Percentiles rank a stretch among this genome's conserved stretches.
phyloP scores from a whole-genome alignment of 2,113 vertebrate species.

The Mugil cephalus region DNA sequence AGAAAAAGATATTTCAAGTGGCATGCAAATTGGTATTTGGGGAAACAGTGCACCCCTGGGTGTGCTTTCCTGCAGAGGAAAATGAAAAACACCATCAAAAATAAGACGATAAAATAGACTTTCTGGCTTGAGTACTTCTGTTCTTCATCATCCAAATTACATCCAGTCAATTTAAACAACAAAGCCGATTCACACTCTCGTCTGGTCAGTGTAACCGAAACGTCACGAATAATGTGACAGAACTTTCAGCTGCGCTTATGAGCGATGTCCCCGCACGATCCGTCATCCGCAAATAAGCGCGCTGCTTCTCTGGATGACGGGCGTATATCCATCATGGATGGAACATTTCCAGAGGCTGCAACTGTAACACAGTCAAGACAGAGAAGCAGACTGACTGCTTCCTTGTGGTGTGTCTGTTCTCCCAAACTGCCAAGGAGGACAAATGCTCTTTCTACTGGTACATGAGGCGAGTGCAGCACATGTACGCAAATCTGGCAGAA shows the following conservation, averaged over 20 bases:
- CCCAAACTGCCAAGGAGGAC: constrained; percentile 58
- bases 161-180: constrained; percentile 23
- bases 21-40: constrained; percentile 30
- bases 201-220: constrained; percentile 8
- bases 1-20: constrained; percentile 45
- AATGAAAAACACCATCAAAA: not conserved
- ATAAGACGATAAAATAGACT: too few relatives aligned
- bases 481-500: constrained; percentile 62
- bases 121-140: not conserved
- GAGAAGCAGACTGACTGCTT: constrained; percentile 55
- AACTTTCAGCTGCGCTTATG: constrained; percentile 6
- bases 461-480: constrained; percentile 59
- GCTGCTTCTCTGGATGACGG: constrained; percentile 12
- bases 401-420: constrained; percentile 65
- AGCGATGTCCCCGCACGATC: not conserved
- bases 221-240: constrained; percentile 15
- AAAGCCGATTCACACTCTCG: not conserved
- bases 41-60: constrained; percentile 1
- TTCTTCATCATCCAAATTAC: constrained; percentile 14
- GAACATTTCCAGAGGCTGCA: constrained; percentile 30
- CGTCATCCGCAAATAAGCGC: not conserved
- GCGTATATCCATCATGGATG: constrained; percentile 30
- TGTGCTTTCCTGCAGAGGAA: not conserved
- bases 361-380: constrained; percentile 37
- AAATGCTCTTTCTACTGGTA: constrained; percentile 69